A percentile compares a stretch with the other conserved stretches of the same genome.
These are phyloP conservation scores for Macrosoma leucophasiata DNA, from an alignment of 2,888 invertebrate species.

Conservation along the genomic window DNA sequence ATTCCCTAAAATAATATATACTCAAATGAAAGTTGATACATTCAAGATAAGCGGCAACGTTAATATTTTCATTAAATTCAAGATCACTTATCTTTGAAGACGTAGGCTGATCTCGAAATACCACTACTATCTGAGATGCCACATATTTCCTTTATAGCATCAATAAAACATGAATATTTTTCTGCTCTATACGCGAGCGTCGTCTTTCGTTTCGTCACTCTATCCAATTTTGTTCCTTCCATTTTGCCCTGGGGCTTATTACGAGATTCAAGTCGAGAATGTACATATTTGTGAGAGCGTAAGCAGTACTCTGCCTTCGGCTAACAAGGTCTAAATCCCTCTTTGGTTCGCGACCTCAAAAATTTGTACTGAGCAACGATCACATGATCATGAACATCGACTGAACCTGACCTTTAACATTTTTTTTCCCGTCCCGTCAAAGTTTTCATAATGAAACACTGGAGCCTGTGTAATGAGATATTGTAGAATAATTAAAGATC, in stretches of 20 bases:
- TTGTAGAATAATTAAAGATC: no score
- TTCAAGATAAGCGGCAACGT: no score
- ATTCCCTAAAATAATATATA: no score
- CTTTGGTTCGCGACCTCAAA: slow-evolving; percentile 24
- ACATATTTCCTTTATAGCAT: slow-evolving; percentile 32
- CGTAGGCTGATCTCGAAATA: no score
- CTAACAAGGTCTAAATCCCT: slow-evolving; percentile 31
- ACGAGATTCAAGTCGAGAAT: slow-evolving; percentile 33
- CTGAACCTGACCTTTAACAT: no score
- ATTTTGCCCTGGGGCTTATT: slow-evolving; percentile 46
- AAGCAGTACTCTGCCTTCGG: slow-evolving; percentile 33
- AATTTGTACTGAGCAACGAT: slow-evolving; percentile 30
- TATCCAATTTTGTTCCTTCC: slow-evolving; percentile 42
- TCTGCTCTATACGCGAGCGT: slow-evolving; percentile 25
- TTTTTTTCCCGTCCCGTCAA: no score
- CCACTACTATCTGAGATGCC: not conserved
- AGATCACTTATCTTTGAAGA: no score
- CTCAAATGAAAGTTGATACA: no score
- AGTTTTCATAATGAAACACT: no score
- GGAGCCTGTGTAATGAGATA: no score
- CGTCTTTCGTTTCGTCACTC: slow-evolving; percentile 41
- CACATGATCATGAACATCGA: slow-evolving; percentile 22
- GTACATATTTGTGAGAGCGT: slow-evolving; percentile 33
- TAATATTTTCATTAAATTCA: no score
- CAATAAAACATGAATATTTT: slow-evolving; percentile 44